Conservation (phyloP, 2,113 vertebrate genomes). For the Climacteris rufus region DNA sequence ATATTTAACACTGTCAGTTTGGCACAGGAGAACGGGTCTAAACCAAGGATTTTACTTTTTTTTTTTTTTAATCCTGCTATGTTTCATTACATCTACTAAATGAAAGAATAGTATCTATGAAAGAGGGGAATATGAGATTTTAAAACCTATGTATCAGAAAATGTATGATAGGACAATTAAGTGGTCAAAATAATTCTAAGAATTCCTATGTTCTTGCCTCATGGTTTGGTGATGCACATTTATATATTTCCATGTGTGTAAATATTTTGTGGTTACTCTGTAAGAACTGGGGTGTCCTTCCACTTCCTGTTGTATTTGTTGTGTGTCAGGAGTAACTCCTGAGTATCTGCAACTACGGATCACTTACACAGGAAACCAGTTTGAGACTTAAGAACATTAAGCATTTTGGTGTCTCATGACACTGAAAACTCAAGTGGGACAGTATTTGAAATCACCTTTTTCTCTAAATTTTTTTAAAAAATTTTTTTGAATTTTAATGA, state of each 20-base stretch:
- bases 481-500: background rate
- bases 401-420: background rate
- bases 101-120: background rate
- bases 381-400: background rate
- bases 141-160: background rate
- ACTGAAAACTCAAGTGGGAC: no score
- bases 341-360: background rate
- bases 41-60: background rate
- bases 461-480: background rate
- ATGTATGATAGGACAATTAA: background rate
- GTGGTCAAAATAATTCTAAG: background rate
- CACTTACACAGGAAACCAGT: background rate
- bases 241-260: background rate
- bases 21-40: background rate
- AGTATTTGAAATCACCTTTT: background rate
- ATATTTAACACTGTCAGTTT: background rate
- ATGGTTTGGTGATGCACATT: background rate
- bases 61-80: background rate
- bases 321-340: background rate
- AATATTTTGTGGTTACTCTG: background rate
- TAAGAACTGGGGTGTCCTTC: background rate
- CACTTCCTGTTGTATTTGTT: background rate
- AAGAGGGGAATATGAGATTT: background rate
- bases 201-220: background rate
- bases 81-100: background rate